Percentiles rank a stretch among this genome's conserved stretches.
Conservation (phyloP, 2,113 vertebrate genomes). For the Hippocampus mohnikei region DNA sequence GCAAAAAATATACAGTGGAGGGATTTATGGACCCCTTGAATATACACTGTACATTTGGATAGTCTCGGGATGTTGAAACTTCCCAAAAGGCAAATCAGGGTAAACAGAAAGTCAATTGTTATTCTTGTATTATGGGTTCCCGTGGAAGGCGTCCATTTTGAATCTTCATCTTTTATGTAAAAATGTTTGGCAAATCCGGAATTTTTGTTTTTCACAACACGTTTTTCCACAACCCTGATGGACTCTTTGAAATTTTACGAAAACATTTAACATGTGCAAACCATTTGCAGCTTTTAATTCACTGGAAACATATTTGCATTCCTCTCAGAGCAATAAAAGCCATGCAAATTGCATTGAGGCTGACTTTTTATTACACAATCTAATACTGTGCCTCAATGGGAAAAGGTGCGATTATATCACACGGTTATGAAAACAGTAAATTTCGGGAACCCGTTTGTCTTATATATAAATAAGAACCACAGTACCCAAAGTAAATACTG, state of each 20-base stretch:
- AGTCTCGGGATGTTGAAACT: neutral
- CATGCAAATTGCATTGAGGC: neutral
- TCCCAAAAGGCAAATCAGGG: neutral
- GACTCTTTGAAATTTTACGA: neutral
- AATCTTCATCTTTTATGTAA: neutral
- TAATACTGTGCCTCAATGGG: neutral
- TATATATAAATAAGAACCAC: neutral
- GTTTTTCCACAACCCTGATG: neutral
- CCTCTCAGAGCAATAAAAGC: neutral
- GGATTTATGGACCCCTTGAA: no score
- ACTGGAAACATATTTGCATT: neutral
- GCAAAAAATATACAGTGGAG: no score
- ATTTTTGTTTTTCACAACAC: neutral
- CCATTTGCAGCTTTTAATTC: neutral
- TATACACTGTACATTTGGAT: neutral
- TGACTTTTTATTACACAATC: neutral
- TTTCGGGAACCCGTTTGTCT: neutral
- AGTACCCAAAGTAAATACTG: neutral
- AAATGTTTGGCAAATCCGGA: neutral
- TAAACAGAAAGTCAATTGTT: neutral
- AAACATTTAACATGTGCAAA: neutral
- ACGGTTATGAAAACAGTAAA: conserved; percentile 3
- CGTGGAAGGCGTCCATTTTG: neutral
- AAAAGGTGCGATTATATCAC: neutral
- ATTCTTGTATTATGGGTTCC: neutral